Conservation (phyloP, 2,113 vertebrate species). For the Callorhinus ursinus region DNA sequence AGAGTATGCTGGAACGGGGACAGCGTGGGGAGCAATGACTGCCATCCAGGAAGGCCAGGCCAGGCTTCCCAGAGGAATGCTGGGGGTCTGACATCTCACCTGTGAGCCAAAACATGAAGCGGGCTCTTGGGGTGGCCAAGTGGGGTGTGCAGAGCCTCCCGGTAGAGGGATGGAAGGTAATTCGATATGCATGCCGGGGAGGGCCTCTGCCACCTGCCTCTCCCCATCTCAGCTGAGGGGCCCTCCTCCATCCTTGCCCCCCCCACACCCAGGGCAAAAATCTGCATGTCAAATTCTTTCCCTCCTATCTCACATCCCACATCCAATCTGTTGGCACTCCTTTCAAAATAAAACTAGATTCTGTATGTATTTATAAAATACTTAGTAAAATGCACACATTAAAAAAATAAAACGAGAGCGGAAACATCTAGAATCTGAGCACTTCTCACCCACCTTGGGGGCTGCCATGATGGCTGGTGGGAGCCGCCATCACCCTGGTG, state of each 20-base stretch:
- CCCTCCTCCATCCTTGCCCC: neutral
- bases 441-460: neutral
- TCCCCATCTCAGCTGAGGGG: accelerated
- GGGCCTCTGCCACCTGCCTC: neutral
- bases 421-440: neutral
- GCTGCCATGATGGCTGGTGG: neutral
- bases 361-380: slow-evolving; percentile 29
- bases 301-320: neutral
- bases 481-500: neutral
- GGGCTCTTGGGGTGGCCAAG: too few species aligned
- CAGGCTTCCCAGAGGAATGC: neutral
- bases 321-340: neutral
- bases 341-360: slow-evolving; percentile 14
- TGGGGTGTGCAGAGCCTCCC: neutral
- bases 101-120: neutral
- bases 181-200: accelerated
- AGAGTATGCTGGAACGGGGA: neutral
- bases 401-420: neutral
- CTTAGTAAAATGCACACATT: neutral
- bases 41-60: neutral
- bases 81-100: neutral
- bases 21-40: neutral
- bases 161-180: neutral
- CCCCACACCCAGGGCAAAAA: neutral
- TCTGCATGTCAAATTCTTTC: neutral